These are phyloP conservation scores for Listrodromus nycthemerus DNA, from an alignment of 2,888 invertebrate genomes.

Conservation along the genomic window DNA sequence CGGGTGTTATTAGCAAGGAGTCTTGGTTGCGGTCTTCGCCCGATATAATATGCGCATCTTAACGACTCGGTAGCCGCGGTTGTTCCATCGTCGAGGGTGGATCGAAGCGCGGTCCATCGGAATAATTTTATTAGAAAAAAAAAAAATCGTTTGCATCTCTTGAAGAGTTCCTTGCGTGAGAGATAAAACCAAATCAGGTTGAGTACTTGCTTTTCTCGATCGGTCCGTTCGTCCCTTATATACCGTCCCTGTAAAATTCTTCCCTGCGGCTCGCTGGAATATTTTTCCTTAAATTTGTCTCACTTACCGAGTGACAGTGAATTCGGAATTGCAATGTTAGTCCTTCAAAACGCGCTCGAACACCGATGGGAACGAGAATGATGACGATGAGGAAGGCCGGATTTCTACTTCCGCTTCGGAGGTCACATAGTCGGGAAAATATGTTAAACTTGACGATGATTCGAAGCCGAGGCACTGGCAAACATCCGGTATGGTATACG, in stretches of 20 bases:
- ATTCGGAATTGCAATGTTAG: constrained; percentile 46
- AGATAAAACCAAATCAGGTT: constrained; percentile 20
- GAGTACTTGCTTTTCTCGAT: constrained; percentile 33
- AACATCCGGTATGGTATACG: constrained; percentile 2
- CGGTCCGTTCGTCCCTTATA: background rate
- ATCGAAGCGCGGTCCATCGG: constrained; percentile 4
- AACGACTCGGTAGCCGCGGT: background rate
- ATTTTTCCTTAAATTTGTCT: constrained; percentile 8
- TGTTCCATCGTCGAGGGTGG: background rate
- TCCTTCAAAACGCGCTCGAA: constrained; percentile 44
- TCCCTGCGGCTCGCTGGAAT: background rate
- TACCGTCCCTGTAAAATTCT: background rate
- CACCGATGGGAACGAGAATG: background rate
- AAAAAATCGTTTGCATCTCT: background rate
- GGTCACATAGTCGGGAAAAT: constrained; percentile 37
- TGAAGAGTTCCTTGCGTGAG: background rate
- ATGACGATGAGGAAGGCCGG: constrained; percentile 21
- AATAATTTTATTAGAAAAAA: constrained; percentile 43
- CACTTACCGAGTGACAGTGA: constrained; percentile 18
- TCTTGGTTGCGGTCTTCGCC: background rate
- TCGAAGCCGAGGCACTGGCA: constrained; percentile 16
- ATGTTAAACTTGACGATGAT: constrained; percentile 61
- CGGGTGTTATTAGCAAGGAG: background rate
- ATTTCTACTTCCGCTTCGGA: background rate
- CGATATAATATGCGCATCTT: constrained; percentile 53